Evolutionary conservation across 2,888 invertebrate species (phyloP), one percentile per base, ranked within the genome.

Genomic region (Anoplius nigerrimus): DNA sequence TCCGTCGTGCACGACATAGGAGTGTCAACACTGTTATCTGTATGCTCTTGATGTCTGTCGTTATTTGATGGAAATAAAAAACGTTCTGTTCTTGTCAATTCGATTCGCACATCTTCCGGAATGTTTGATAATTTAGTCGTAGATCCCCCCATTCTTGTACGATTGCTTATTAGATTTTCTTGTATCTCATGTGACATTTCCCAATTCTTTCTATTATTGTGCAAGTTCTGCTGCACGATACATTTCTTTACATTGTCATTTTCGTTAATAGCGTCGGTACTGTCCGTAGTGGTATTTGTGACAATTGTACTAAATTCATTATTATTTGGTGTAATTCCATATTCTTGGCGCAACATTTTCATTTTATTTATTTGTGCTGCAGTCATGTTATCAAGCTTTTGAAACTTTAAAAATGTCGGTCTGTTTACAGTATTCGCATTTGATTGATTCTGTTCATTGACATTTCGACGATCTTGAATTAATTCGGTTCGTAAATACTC

Each of bases 341-440:
- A 93, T 83, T 93, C 93, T 0, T 92, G 91, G 2, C 91, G 90
- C 64, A 93, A 84, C 0, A 93, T 90, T 85, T 91, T 92, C 20
- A 92, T 81, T 84, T 91, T 92, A 79, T 93, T 94, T 58, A 89
- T 86, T 71, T 93, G 88, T 0, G 93, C 92, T 64, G 92, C 92
- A 15, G 90, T 55, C 66, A 93, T 90, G 1, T 91, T 91, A 2
- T 90, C 90, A 0, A 81, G 78, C 58, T 82, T 82, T 3, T 60
- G 22, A 60, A 76, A 61, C 66, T 68, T 61, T 57, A 79, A 55
- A 45, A 66, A 60, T 20, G 52, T 76, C 2, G 79, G 79, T 45
- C 79, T 77, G 1, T 75, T 57, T 1, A 72, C 60, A n/a, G 24
- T 15, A 43, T 51, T 60, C 42, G 53, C 16, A 20, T 51, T 51